Evolutionary conservation across 2,797 vertebrate genomes (phyloP).

Genomic region (Catostomus latipinnis): DNA sequence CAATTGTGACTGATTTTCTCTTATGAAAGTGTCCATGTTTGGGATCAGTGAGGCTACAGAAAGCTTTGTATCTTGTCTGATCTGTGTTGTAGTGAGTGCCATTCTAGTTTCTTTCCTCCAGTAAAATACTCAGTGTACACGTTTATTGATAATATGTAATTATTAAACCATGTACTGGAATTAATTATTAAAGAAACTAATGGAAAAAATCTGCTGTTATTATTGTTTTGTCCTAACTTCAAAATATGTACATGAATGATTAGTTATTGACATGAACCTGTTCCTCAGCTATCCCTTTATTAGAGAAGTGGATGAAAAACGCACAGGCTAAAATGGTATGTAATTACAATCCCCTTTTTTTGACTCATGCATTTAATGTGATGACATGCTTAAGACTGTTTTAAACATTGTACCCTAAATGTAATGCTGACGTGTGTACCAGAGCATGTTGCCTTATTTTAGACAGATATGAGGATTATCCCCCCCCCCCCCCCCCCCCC

Average conservation of each 20-base stretch:
- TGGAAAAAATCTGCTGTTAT: slow-evolving; percentile 50
- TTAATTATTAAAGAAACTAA: slow-evolving; percentile 81
- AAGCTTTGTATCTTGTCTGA: slow-evolving; percentile 63
- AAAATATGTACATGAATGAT: not conserved
- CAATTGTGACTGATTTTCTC: slow-evolving; percentile 71
- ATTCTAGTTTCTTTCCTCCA: slow-evolving; percentile 61
- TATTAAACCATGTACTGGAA: slow-evolving; percentile 78
- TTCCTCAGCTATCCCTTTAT: too few species aligned
- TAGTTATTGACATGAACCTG: not conserved
- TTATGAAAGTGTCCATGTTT: slow-evolving; percentile 73
- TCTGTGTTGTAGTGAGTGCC: slow-evolving; percentile 64
- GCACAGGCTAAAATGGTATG: too few species aligned
- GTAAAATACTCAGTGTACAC: slow-evolving; percentile 77
- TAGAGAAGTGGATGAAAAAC: too few species aligned
- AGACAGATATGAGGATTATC: too few species aligned
- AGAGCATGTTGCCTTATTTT: too few species aligned
- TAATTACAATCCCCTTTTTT: too few species aligned
- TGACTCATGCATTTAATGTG: too few species aligned
- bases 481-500: too few species aligned
- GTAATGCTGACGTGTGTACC: too few species aligned
- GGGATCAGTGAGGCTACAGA: slow-evolving; percentile 51
- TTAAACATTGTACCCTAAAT: too few species aligned
- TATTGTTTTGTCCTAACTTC: not conserved
- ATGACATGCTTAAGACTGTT: too few species aligned
- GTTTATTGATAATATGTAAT: slow-evolving; percentile 74